These are phyloP conservation scores for Chrysotoxum bicinctum DNA, from an alignment of 2,888 invertebrate genomes.

Conservation along the genomic window DNA sequence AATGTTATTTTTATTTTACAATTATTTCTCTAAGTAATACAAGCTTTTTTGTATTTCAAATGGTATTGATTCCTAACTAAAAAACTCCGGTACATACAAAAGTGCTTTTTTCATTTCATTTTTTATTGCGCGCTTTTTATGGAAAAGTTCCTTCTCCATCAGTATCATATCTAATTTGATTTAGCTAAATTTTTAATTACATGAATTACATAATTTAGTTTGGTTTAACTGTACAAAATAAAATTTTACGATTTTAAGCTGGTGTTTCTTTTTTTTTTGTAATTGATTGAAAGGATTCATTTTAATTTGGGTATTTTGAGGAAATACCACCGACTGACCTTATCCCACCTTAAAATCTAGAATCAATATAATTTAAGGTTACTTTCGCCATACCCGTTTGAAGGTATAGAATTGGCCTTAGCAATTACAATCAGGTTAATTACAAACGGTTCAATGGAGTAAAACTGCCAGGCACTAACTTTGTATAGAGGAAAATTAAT, in stretches of 20 bases:
- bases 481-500: slow-evolving; percentile 47
- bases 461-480: slow-evolving; percentile 24
- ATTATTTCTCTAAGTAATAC: not conserved
- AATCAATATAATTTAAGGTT: not conserved
- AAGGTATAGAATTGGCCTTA: not conserved
- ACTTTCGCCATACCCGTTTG: not conserved
- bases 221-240: slow-evolving; percentile 25
- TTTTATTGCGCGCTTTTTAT: slow-evolving; percentile 32
- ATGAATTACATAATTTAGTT: slow-evolving; percentile 2
- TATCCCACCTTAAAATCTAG: not conserved
- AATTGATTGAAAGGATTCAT: slow-evolving; percentile 50
- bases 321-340: not conserved
- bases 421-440: slow-evolving; percentile 68
- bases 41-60: slow-evolving; percentile 6
- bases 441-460: slow-evolving; percentile 44
- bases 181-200: not conserved
- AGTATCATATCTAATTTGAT: not conserved
- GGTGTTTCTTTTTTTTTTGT: slow-evolving; percentile 9
- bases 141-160: not conserved
- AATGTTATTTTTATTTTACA: slow-evolving; percentile 16
- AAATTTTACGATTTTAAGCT: slow-evolving; percentile 1
- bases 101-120: slow-evolving; percentile 32
- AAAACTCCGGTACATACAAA: slow-evolving; percentile 52
- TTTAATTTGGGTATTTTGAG: slow-evolving; percentile 5
- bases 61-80: slow-evolving; percentile 33